phyloP scores from a whole-genome alignment of 2,797 vertebrate genomes.

The Hoplostethus atlanticus region DNA sequence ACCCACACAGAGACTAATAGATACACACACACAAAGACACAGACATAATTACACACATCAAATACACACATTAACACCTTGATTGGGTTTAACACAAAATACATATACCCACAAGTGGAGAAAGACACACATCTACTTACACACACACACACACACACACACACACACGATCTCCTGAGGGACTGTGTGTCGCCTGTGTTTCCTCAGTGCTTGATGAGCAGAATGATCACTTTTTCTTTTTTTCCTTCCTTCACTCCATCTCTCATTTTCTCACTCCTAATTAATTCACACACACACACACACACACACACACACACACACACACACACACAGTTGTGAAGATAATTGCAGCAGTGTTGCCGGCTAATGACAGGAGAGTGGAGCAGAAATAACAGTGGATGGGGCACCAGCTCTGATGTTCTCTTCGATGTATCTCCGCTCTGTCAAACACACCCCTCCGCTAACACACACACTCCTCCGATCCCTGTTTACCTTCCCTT shows the following conservation, averaged over 20 bases:
- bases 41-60: constrained; percentile 11
- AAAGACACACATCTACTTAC: constrained; percentile 9
- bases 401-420: constrained; percentile 52
- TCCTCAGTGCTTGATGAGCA: constrained; percentile 59
- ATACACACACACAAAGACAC: too few species aligned
- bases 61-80: constrained; percentile 26
- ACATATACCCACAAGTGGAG: constrained; percentile 7
- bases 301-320: constrained; percentile 22
- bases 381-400: constrained; percentile 65
- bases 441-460: constrained; percentile 20
- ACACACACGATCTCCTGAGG: constrained; percentile 6
- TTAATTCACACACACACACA: constrained; percentile 50
- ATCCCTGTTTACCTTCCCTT: constrained; percentile 25
- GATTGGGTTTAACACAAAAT: constrained; percentile 35
- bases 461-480: background rate
- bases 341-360: constrained; percentile 67
- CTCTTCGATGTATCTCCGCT: constrained; percentile 46
- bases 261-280: constrained; percentile 67
- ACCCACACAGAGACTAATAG: too few species aligned
- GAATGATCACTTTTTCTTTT: constrained; percentile 59
- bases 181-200: constrained; percentile 7
- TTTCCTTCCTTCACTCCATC: constrained; percentile 33
- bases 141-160: constrained; percentile 13
- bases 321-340: constrained; percentile 41
- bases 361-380: constrained; percentile 67